These are phyloP conservation scores for Euclidia mi DNA, from an alignment of 2,888 invertebrate species.

Conservation along the genomic window DNA sequence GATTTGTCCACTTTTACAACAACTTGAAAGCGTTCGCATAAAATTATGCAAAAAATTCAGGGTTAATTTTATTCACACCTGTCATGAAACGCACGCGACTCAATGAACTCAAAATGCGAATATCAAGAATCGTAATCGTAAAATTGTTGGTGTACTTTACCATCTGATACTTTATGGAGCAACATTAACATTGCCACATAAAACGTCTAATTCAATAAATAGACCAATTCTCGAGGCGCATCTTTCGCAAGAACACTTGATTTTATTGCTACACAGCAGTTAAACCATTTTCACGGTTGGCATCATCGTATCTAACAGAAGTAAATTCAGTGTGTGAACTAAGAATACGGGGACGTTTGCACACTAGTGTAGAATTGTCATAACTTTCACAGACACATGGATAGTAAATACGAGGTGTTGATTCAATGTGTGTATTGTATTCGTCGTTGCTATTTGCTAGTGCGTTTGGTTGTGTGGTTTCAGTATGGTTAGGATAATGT, in stretches of 20 bases:
- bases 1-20: not conserved
- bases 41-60: not conserved
- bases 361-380: conserved; percentile 21
- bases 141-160: conserved; percentile 22
- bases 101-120: conserved; percentile 1
- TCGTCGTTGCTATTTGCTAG: conserved; percentile 3
- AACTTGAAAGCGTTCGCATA: not conserved
- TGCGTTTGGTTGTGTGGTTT: conserved; percentile 25
- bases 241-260: conserved; percentile 58
- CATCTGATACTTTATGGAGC: conserved; percentile 44
- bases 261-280: conserved; percentile 65
- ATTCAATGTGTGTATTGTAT: not conserved
- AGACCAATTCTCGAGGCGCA: conserved; percentile 61
- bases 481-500: conserved; percentile 23
- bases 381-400: conserved; percentile 13
- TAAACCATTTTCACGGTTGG: conserved; percentile 65
- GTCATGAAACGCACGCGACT: not conserved
- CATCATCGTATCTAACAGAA: conserved; percentile 46
- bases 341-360: conserved; percentile 21
- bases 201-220: conserved; percentile 62
- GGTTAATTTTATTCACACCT: conserved; percentile 7
- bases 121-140: conserved; percentile 25
- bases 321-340: conserved; percentile 30
- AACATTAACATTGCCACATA: conserved; percentile 44
- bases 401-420: not conserved